These are phyloP conservation scores for Brevimyrus niger DNA, from an alignment of 2,113 vertebrate genomes.

Conservation along the genomic window DNA sequence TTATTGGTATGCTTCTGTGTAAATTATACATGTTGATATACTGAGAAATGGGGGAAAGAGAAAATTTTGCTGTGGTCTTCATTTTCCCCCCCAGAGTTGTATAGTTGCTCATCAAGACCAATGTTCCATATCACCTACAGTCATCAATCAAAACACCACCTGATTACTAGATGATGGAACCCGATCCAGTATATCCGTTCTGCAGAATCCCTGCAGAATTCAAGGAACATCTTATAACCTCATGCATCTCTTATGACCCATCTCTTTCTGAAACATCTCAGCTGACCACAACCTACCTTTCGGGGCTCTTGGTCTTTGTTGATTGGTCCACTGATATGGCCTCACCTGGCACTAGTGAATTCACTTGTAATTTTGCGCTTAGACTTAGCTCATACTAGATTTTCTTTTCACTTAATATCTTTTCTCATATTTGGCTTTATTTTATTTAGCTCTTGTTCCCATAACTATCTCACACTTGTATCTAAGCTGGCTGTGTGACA, in stretches of 20 bases:
- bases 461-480: not conserved
- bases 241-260: too few species aligned
- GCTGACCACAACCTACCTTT: not conserved
- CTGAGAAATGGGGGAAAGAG: not conserved
- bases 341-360: not conserved
- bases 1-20: not conserved
- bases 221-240: not conserved
- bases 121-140: not conserved
- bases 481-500: not conserved
- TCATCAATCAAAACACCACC: not conserved
- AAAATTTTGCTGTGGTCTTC: not conserved
- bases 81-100: not conserved
- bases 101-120: not conserved
- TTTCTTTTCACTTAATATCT: not conserved
- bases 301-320: not conserved
- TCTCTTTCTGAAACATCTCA: not conserved
- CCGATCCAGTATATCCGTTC: not conserved
- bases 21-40: too few species aligned
- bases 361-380: not conserved
- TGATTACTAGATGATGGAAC: not conserved
- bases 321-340: not conserved
- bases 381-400: not conserved
- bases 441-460: not conserved
- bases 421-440: not conserved
- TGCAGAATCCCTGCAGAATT: not conserved